phyloP scores from a whole-genome alignment of 2,113 vertebrate species.

The Pygoscelis antarcticus region DNA sequence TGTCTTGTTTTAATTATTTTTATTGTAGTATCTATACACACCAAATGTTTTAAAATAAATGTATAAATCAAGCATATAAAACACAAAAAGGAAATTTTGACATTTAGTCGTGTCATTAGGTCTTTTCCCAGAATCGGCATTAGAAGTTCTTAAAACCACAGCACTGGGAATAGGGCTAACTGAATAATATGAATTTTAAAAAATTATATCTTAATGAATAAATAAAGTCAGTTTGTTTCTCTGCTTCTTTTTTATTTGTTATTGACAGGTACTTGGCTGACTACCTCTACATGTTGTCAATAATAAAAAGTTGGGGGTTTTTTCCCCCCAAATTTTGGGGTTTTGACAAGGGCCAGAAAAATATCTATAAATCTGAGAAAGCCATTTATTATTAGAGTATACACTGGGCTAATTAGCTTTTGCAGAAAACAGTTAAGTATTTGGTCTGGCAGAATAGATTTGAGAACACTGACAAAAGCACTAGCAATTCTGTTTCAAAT shows the following conservation, averaged over 20 bases:
- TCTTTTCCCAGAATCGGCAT: background rate
- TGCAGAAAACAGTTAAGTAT: background rate
- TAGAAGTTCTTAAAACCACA: background rate
- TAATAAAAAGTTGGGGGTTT: background rate
- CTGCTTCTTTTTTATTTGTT: background rate
- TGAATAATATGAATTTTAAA: background rate
- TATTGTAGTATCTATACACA: constrained; percentile 22
- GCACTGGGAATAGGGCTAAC: background rate
- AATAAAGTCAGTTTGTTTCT: background rate
- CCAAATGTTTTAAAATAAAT: constrained; percentile 52
- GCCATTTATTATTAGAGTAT: background rate
- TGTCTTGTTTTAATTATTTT: constrained; percentile 56
- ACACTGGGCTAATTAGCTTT: background rate
- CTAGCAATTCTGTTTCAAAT: background rate
- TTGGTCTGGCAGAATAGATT: background rate
- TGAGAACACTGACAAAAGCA: background rate
- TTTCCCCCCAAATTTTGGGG: background rate
- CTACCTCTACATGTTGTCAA: background rate
- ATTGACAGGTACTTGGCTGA: background rate
- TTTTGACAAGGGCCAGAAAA: background rate
- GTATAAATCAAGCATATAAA: constrained; percentile 25
- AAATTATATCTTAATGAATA: background rate
- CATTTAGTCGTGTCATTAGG: background rate
- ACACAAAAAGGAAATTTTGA: background rate
- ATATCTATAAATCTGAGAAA: background rate